Base-by-base conservation (phyloP, 2,113 vertebrate species). In the Procavia capensis region DNA sequence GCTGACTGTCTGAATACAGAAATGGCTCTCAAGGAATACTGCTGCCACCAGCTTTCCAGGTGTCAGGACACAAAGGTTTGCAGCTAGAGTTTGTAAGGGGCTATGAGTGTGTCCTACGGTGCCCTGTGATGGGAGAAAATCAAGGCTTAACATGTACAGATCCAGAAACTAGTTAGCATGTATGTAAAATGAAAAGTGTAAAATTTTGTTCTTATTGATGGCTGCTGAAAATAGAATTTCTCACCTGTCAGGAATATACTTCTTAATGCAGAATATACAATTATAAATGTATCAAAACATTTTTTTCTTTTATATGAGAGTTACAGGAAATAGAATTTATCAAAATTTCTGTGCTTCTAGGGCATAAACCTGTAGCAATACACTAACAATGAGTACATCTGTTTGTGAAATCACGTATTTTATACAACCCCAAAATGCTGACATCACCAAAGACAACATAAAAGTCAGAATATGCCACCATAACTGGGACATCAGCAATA, bases 331-430 rank as follows among this genome's bases (percentile, higher is more conserved):
- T 78, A 61, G 47, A 85, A 72, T 95, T 74, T 95, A 88, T 63
- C 66, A 90, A 96, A 90, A 92, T 72, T 54, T 27, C 83, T 68
- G 0, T 88, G 45, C 87, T 89, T 93, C 47, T 90, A 87, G 5
- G 25, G 14, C 25, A 82, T 81, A 91, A 94, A 41, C 7, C 22
- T 82, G 5, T 57, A 89, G 59, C 29, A 86, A 80, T 91, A 41
- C 68, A 20, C 78, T 84, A 91, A 14, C 75, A 86, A 50, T 25
- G 11, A 61, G 20, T 74, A 16, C 34, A 70, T 94, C 88, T 74
- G 92, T 89, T 79, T 41, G 24, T 64, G 63, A 94, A 79, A 7
- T 85, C 80, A 54, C 84, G 43, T 85, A 78, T 95, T 93, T 87
- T 85, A 93, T 7, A 72, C 9, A 89, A 59, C 22, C 50, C 61